A percentile compares a stretch with the other conserved stretches of the same genome.
Conservation (phyloP, 2,113 vertebrate genomes). For the Chaetodon auriga region DNA sequence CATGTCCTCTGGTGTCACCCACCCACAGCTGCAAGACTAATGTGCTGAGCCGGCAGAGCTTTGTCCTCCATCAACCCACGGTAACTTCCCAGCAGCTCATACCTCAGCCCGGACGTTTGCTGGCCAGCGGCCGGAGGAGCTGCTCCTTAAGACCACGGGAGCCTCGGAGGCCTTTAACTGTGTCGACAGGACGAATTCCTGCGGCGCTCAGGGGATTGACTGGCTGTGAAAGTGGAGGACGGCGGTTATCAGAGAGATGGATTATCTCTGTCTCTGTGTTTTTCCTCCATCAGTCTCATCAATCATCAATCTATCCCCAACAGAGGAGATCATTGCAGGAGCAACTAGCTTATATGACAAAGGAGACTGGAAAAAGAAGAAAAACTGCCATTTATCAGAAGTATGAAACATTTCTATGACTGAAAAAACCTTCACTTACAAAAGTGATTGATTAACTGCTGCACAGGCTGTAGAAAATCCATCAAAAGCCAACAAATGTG, state of each 20-base stretch:
- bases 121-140: background rate
- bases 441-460: no score
- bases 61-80: conserved; percentile 18
- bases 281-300: background rate
- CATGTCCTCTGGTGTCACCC: conserved; percentile 14
- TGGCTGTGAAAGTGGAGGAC: background rate
- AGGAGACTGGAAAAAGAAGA: no score
- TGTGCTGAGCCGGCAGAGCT: conserved; percentile 27
- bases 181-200: background rate
- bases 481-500: no score
- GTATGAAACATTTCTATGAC: no score
- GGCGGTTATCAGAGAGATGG: background rate
- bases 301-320: no score
- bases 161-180: background rate
- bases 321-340: no score
- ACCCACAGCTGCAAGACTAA: conserved; percentile 13
- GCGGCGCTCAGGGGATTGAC: background rate
- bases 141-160: background rate
- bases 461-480: no score
- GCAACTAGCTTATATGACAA: no score
- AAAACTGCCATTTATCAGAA: no score
- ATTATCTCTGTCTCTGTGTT: background rate
- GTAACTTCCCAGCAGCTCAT: background rate
- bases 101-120: background rate
- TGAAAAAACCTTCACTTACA: no score